Evolutionary conservation across 2,797 vertebrate genomes (phyloP), one percentile per base, ranked within the genome.

Genomic region (Pseudochirops corinnae): DNA sequence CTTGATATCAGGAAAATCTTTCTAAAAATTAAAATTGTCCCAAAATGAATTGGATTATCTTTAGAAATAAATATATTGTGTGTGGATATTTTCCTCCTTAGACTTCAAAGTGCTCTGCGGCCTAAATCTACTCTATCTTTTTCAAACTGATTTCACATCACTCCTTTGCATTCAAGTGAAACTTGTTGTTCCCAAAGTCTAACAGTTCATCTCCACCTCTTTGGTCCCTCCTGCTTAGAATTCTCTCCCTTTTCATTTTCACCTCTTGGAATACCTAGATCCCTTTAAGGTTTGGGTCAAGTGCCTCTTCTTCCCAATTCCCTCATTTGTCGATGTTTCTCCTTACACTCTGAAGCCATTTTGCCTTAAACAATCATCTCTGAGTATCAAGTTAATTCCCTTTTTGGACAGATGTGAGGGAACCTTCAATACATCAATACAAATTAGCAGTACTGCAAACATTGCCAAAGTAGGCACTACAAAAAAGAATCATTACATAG

Each of bases 401-500:
- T 95, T 90, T 95, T 98, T 97, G 96, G 97, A 96, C 92, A 96
- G 97, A 96, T 96, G 95, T 94, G 94, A 97, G 97, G 95, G 93
- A 97, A 95, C 16, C 74, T 98, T 98, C 97, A 95, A 97, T 97
- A 97, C 62, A 29, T 97, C 97, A 93, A 97, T 98, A 97, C 57
- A 93, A 56, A 93, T 91, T n/a, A 60, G 92, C 24, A 29, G 95
- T 91, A 90, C 56, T 92, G 92, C 92, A 93, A 93, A 95, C 95
- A 92, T 93, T 96, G 94, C 95, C 92, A 94, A 97, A 94, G 94
- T 96, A 95, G 93, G 94, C 94, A 90, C 95, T 95, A 94, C 67
- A 92, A 94, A 94, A 95, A 97, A 96, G 96, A 96, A 97, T 98
- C 97, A 92, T 97, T 98, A 97, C 56, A 97, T 97, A 74, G 96